These are phyloP conservation scores for Acheta domesticus DNA, from an alignment of 2,888 invertebrate genomes.

Conservation along the genomic window DNA sequence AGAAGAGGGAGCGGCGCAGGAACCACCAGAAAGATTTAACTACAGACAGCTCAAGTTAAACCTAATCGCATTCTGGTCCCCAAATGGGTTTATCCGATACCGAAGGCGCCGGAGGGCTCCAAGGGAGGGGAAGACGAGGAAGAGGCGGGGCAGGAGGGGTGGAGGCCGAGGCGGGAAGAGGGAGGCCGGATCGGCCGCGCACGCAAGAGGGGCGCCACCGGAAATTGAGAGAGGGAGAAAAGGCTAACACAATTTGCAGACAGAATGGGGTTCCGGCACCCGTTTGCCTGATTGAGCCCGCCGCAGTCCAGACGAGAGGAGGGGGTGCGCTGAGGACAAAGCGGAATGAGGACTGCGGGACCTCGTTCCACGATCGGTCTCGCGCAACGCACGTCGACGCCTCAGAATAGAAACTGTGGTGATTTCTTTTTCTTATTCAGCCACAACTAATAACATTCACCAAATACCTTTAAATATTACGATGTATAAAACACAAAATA, in stretches of 20 bases:
- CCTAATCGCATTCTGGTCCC: conserved; percentile 3
- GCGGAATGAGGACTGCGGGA: too few species aligned
- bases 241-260: conserved; percentile 1
- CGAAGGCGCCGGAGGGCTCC: neutral
- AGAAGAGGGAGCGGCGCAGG: neutral
- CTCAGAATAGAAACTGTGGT: too few species aligned
- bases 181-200: neutral
- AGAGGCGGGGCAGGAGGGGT: neutral
- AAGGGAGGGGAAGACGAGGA: neutral
- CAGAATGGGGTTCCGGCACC: neutral
- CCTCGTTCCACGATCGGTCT: too few species aligned
- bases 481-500: too few species aligned
- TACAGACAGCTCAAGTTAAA: neutral
- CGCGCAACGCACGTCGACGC: too few species aligned
- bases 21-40: neutral
- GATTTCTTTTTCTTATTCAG: too few species aligned
- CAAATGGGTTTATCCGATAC: conserved; percentile 18
- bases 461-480: too few species aligned
- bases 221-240: conserved; percentile 18
- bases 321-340: too few species aligned
- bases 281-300: neutral
- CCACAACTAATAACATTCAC: too few species aligned
- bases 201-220: neutral
- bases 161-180: neutral
- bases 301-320: neutral